Conservation (phyloP, 2,113 vertebrate genomes). For the Erpornis zantholeuca region DNA sequence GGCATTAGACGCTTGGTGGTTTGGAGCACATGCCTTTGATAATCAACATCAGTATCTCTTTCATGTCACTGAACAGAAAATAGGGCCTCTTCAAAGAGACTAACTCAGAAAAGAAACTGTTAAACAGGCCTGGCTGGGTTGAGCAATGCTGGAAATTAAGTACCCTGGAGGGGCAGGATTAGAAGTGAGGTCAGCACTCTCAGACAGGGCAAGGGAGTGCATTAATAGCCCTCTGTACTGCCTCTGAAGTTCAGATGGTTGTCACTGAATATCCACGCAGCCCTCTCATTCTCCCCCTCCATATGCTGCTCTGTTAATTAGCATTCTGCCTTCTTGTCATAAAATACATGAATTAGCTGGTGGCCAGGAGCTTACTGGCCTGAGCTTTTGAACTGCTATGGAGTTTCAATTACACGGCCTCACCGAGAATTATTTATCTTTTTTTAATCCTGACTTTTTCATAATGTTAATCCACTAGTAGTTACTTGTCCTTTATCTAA, state of each 20-base stretch:
- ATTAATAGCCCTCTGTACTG: slow-evolving; percentile 17
- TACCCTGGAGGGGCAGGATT: slow-evolving; percentile 63
- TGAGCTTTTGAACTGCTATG: slow-evolving; percentile 14
- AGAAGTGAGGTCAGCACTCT: slow-evolving; percentile 50
- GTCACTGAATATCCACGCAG: neutral
- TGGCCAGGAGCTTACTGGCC: slow-evolving; percentile 1
- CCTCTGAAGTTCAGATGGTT: slow-evolving; percentile 18
- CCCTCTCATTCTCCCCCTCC: neutral
- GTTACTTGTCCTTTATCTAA: slow-evolving; percentile 55
- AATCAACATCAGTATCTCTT: slow-evolving; percentile 78
- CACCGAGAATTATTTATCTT: neutral
- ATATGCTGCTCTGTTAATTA: slow-evolving; percentile 20
- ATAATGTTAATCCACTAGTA: slow-evolving; percentile 46
- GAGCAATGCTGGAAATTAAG: slow-evolving; percentile 58
- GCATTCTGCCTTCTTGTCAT: neutral
- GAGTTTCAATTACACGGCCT: slow-evolving; percentile 11
- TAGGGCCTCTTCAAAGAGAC: slow-evolving; percentile 72
- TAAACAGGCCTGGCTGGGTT: slow-evolving; percentile 60
- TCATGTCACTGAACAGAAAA: slow-evolving; percentile 74
- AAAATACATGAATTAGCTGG: slow-evolving; percentile 5
- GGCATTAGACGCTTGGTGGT: slow-evolving; percentile 53
- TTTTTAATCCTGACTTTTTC: slow-evolving; percentile 57
- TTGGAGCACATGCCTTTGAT: slow-evolving; percentile 73
- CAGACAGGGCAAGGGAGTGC: slow-evolving; percentile 12
- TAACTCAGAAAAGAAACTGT: slow-evolving; percentile 69